phyloP scores from a whole-genome alignment of 2,797 vertebrate genomes.

The Orientallactaga sibirica region DNA sequence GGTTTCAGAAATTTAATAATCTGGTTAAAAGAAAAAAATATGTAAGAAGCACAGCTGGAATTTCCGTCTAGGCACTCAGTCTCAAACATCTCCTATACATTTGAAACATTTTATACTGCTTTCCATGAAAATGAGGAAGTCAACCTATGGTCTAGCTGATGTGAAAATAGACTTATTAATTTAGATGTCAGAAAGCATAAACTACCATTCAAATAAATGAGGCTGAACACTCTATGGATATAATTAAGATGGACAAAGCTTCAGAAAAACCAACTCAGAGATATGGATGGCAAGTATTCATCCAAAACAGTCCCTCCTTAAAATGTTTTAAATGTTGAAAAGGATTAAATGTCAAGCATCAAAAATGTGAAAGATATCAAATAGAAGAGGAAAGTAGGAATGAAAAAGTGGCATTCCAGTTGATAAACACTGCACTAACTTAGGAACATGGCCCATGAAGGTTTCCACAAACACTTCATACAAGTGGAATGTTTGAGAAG shows the following conservation, averaged over 20 bases:
- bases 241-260: background rate
- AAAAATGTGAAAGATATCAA: background rate
- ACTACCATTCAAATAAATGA: background rate
- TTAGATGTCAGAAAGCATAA: background rate
- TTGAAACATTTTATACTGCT: background rate
- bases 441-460: background rate
- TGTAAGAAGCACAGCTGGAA: background rate
- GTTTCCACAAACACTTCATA: background rate
- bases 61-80: background rate
- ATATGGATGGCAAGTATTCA: background rate
- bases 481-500: background rate
- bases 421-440: background rate
- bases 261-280: background rate
- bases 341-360: background rate
- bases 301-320: background rate
- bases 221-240: background rate
- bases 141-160: background rate
- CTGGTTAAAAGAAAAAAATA: background rate
- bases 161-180: background rate
- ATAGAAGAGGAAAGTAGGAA: background rate
- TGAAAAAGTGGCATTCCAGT: background rate
- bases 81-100: conserved; percentile 13
- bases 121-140: conserved; percentile 21
- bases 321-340: background rate
- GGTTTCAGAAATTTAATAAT: conserved; percentile 35